Evolutionary conservation across 1,140 invertebrate genomes (phyloP), one percentile per base, ranked within the genome.

Genomic region (Papilio dardanus): DNA sequence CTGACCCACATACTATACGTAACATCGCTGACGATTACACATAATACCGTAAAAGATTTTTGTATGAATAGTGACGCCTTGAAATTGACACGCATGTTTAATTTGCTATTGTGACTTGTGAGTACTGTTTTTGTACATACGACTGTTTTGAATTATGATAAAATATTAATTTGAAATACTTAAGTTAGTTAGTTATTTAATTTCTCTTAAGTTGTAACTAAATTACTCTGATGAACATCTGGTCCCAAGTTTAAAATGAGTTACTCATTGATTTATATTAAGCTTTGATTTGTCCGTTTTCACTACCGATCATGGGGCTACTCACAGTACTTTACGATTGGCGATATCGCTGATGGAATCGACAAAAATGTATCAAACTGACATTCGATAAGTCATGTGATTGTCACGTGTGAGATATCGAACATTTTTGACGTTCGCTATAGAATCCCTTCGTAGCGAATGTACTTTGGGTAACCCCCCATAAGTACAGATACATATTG

Each of bases 1-100:
- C 30, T 81, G 79, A 81, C 79, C 79, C 73, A 81, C 75, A 77
- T 79, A 76, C 54, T 71, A 74, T 76, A 75, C 67, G 50, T 37
- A 50, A 65, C 68, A 33, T 74, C 75, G 46, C 14, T 16, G 24
- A 74, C 42, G 67, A 74, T 78, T 62, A 69, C 46, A 74, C 54
- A 40, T 12, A 50, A 50, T 50, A 62, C 54, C 54, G 54, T 62
- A 30, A 62, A 62, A 28, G 10, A 28, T 62, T 24, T 62, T 62
- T 28, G 54, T 62, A 14, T 62, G 54, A 62, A 62, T 62, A 62
- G 54, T 62, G 24, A 62, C 54, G 24, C 21, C 54, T 62, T 62
- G 54, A 14, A 62, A 62, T 62, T 30, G 54, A 62, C 54, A 62
- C 24, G 54, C 21, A 28, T 62, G 54, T 28, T 62, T 62, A 62